Evolutionary conservation across 2,113 vertebrate species (phyloP), one percentile per base, ranked within the genome.

Genomic region (Tragelaphus scriptus): DNA sequence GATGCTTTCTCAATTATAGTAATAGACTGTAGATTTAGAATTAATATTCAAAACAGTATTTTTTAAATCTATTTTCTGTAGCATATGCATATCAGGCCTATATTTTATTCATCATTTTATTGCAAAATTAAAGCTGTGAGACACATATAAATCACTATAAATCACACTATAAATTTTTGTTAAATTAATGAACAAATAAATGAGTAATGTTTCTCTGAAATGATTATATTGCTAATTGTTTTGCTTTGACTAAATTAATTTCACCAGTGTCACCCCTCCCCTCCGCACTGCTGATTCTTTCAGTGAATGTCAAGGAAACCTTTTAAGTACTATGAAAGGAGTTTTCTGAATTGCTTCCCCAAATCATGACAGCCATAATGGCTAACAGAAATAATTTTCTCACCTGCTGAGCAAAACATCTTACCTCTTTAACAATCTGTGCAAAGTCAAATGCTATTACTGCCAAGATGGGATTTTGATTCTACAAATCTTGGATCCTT

Each of bases 351-450:
- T 91, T 87, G 59, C 61, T 95, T 75, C 15, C 87, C 44, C 61
- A 92, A 93, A 71, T 55, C 61, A 17, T 90, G 91, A 95, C 91
- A 97, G 89, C 86, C 56, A 86, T 94, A 97, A 97, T 93, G 91
- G 53, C 81, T 95, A 97, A 93, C 93, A 97, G 97, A 94, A 98
- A 96, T 97, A 80, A 94, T 94, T 94, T 93, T 88, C 79, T 97
- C 71, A 97, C 94, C 95, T 96, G 93, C 86, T 95, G 89, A 97
- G 94, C 79, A 95, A 96, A 93, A 56, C 40, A n/a, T 82, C 44
- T 97, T 79, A 93, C 85, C 77, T 95, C 82, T 96, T 97, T 92
- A 91, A 86, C 86, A 96, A 51, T 93, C 88, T 97, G 85, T 91
- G 49, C 77, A 65, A 51, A 97, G 88, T 87, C 80, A 77, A 95